Evolutionary conservation across 2,113 vertebrate genomes (phyloP).

Genomic region (Pampusana beccarii): DNA sequence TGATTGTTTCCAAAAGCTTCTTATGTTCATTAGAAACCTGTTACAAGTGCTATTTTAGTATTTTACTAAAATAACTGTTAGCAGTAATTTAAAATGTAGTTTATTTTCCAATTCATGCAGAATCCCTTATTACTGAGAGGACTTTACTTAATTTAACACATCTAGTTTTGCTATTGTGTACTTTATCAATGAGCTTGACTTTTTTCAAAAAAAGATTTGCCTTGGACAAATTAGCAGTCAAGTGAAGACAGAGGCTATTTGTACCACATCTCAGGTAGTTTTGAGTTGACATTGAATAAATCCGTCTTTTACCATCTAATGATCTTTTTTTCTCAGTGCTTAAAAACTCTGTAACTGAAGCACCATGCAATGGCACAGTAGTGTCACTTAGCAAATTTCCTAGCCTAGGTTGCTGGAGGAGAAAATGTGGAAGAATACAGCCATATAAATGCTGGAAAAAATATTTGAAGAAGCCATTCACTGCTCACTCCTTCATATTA

Average conservation of each 20-base stretch:
- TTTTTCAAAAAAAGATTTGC: conserved; percentile 42
- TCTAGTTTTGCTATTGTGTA: not conserved
- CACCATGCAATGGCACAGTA: not conserved
- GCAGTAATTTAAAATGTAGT: not conserved
- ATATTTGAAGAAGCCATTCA: not conserved
- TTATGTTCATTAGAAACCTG: not conserved
- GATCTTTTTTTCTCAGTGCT: conserved; percentile 10
- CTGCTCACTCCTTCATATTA: not conserved
- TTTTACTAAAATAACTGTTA: not conserved
- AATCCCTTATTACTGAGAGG: conserved; percentile 1
- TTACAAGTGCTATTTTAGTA: not conserved
- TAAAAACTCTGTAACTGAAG: conserved; percentile 5
- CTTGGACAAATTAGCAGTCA: conserved; percentile 47
- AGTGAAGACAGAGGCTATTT: conserved; percentile 42
- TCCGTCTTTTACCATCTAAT: conserved; percentile 41
- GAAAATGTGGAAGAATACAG: not conserved
- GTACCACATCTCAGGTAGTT: not conserved
- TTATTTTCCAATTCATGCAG: not conserved
- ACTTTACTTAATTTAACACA: not conserved
- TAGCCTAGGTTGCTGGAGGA: not conserved
- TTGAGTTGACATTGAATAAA: conserved; percentile 52
- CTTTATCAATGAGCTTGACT: conserved; percentile 30
- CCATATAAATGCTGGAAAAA: not conserved
- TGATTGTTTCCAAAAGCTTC: not conserved
- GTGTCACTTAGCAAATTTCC: not conserved